These are phyloP conservation scores for Cyanoramphus novaezelandiae DNA, from an alignment of 2,113 vertebrate genomes.

Conservation along the genomic window DNA sequence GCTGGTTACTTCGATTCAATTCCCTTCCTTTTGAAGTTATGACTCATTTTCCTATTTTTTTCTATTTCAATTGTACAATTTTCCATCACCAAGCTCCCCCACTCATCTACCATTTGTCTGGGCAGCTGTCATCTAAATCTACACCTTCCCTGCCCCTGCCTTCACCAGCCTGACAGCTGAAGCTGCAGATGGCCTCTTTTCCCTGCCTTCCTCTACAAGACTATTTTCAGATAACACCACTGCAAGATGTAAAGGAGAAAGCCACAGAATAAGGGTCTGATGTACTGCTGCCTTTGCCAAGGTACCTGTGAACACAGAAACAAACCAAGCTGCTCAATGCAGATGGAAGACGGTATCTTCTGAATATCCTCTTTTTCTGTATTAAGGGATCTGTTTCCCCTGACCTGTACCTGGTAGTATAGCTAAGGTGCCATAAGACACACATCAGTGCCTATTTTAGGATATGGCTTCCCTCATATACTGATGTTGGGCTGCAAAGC, in stretches of 20 bases:
- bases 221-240: not conserved
- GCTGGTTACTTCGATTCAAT: not conserved
- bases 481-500: not conserved
- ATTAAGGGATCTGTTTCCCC: not conserved
- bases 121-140: conserved; percentile 5
- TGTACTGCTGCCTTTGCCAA: not conserved
- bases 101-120: not conserved
- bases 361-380: not conserved
- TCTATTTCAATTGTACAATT: not conserved
- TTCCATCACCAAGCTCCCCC: not conserved
- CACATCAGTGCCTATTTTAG: not conserved
- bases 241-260: not conserved
- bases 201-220: not conserved
- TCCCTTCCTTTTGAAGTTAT: not conserved
- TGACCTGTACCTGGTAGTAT: not conserved
- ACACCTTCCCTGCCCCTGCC: not conserved
- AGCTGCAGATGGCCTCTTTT: not conserved
- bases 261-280: not conserved
- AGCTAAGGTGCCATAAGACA: not conserved
- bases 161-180: not conserved
- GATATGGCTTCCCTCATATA: not conserved
- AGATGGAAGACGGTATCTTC: not conserved
- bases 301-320: not conserved
- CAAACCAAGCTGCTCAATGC: not conserved
- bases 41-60: not conserved